A percentile compares a stretch with the other conserved stretches of the same genome.
phyloP scores from a whole-genome alignment of 2,797 vertebrate genomes.

The Delichon dasypus region DNA sequence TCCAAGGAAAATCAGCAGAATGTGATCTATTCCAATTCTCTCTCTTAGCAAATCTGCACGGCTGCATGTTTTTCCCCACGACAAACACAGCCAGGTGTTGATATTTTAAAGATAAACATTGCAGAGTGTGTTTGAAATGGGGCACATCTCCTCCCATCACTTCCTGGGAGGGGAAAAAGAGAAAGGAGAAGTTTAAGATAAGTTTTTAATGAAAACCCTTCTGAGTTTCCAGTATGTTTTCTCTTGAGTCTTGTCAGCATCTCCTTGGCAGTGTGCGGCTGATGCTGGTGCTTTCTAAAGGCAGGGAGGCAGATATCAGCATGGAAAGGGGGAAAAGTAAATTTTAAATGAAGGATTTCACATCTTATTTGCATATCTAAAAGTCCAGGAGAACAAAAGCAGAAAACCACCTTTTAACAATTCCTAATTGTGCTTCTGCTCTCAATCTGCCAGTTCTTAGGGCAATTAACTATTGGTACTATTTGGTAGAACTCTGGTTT shows the following conservation, averaged over 20 bases:
- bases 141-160: background rate
- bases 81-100: background rate
- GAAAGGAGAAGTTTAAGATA: background rate
- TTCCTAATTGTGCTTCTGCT: background rate
- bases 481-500: background rate
- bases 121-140: background rate
- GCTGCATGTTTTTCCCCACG: fast-evolving
- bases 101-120: background rate
- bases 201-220: background rate
- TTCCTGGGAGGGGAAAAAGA: background rate
- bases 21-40: background rate
- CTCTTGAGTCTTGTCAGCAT: background rate
- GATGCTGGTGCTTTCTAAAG: background rate
- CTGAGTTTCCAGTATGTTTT: background rate
- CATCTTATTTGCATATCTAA: background rate
- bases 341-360: background rate
- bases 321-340: background rate
- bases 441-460: background rate
- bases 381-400: background rate
- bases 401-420: background rate
- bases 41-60: background rate
- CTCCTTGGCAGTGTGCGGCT: background rate
- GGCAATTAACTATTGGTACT: background rate
- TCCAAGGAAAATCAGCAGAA: background rate
- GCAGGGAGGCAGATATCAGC: background rate